Conservation (phyloP, 2,888 invertebrate species). For the Lithophane socia region DNA sequence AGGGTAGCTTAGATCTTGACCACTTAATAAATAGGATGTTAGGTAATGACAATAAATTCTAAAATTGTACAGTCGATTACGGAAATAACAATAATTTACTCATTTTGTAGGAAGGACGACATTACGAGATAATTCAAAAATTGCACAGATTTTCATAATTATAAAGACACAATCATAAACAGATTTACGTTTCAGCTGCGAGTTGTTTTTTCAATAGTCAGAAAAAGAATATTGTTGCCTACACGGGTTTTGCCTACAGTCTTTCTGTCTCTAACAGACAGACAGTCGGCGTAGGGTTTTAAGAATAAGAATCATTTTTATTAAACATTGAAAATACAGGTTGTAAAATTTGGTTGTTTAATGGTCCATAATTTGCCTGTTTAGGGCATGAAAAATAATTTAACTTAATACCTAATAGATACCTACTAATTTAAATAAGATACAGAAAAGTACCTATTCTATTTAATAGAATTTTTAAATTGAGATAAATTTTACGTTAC, state of each 20-base stretch:
- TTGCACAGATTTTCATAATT: slow-evolving; percentile 57
- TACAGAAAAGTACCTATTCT: too few species aligned
- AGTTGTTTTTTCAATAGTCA: slow-evolving; percentile 5
- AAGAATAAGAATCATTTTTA: too few species aligned
- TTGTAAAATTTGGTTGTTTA: too few species aligned
- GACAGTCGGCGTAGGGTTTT: background rate
- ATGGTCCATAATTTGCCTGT: too few species aligned
- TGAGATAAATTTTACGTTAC: too few species aligned
- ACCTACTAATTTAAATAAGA: too few species aligned
- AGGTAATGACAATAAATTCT: slow-evolving; percentile 22
- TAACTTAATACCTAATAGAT: too few species aligned
- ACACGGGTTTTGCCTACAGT: background rate
- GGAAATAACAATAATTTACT: slow-evolving; percentile 53
- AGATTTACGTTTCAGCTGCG: slow-evolving; percentile 11
- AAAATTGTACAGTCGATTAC: slow-evolving; percentile 48
- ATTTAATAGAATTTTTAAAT: too few species aligned
- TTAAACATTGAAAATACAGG: too few species aligned
- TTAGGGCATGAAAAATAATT: too few species aligned
- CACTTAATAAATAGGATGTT: slow-evolving; percentile 23
- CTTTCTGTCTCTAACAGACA: too few species aligned
- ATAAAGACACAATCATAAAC: slow-evolving; percentile 39
- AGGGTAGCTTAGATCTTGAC: background rate
- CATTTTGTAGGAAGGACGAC: slow-evolving; percentile 38
- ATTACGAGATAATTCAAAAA: slow-evolving; percentile 54
- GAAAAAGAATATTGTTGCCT: background rate